These are phyloP conservation scores for Acanthaster planci DNA, from an alignment of 35 echinoderm and acorn worm species.

Conservation along the genomic window DNA sequence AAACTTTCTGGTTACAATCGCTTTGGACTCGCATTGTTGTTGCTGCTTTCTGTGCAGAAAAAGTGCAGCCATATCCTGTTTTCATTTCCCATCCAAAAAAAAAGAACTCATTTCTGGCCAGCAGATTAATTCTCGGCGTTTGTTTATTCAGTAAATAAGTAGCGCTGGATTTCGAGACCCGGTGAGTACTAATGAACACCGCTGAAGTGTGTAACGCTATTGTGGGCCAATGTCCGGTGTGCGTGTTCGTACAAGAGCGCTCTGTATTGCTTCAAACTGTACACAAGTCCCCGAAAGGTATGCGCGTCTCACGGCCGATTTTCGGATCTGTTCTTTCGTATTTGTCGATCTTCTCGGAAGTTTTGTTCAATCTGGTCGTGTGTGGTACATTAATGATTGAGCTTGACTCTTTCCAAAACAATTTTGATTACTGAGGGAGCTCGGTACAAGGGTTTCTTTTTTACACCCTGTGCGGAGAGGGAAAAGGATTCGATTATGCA, in stretches of 20 bases:
- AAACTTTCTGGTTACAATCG: too few relatives aligned
- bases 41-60: not conserved
- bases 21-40: not conserved
- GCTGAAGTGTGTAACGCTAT: slow-evolving; percentile 15
- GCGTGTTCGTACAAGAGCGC: slow-evolving; percentile 5
- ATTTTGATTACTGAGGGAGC: too few relatives aligned
- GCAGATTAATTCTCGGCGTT: slow-evolving; percentile 11
- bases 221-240: slow-evolving; percentile 25
- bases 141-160: slow-evolving; percentile 32
- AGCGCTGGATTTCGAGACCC: slow-evolving; percentile 12
- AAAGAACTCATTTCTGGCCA: slow-evolving; percentile 13
- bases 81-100: slow-evolving; percentile 16
- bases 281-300: too few relatives aligned
- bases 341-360: too few relatives aligned
- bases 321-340: too few relatives aligned
- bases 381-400: too few relatives aligned
- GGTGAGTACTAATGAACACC: slow-evolving; percentile 7
- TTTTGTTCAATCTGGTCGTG: too few relatives aligned
- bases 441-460: too few relatives aligned
- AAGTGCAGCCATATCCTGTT: slow-evolving; percentile 22
- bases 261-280: not conserved
- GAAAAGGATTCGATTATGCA: too few relatives aligned
- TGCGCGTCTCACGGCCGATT: too few relatives aligned
- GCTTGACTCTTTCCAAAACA: too few relatives aligned
- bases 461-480: too few relatives aligned